phyloP scores from a whole-genome alignment of 1,140 invertebrate genomes.

The Calliphora vicina region DNA sequence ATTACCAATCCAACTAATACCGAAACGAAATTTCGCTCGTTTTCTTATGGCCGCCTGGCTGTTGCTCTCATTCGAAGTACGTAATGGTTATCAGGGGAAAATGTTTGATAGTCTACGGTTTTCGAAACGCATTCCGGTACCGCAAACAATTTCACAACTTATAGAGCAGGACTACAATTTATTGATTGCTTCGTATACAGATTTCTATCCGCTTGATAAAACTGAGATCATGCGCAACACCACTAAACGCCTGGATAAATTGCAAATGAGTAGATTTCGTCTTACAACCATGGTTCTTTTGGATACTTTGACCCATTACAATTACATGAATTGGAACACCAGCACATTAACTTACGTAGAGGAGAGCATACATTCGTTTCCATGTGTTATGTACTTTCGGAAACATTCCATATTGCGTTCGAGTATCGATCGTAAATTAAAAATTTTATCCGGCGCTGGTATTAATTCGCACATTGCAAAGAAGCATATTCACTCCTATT shows the following conservation, averaged over 20 bases:
- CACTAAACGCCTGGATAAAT: neutral
- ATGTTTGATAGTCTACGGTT: conserved; percentile 54
- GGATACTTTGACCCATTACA: conserved; percentile 26
- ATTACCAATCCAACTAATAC: conserved; percentile 26
- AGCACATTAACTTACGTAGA: conserved; percentile 26
- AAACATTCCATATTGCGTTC: conserved; percentile 28
- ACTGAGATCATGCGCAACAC: neutral
- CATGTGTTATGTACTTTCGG: conserved; percentile 35
- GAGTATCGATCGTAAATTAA: conserved; percentile 26
- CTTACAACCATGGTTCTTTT: neutral
- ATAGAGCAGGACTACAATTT: conserved; percentile 46
- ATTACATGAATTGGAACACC: conserved; percentile 17
- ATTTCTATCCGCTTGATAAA: conserved; percentile 36
- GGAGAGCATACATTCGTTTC: conserved; percentile 31
- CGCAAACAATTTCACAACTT: conserved; percentile 51
- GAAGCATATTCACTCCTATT: neutral
- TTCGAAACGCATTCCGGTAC: conserved; percentile 49
- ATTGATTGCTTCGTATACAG: conserved; percentile 34
- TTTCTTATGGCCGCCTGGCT: conserved; percentile 48
- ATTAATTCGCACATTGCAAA: conserved; percentile 26
- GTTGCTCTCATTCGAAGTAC: conserved; percentile 43
- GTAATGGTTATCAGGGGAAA: conserved; percentile 54
- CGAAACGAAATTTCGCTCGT: conserved; percentile 37
- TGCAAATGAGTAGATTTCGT: neutral
- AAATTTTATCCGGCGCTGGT: neutral